Evolutionary conservation across 2,797 vertebrate genomes (phyloP).

Genomic region (Rhinella marina): DNA sequence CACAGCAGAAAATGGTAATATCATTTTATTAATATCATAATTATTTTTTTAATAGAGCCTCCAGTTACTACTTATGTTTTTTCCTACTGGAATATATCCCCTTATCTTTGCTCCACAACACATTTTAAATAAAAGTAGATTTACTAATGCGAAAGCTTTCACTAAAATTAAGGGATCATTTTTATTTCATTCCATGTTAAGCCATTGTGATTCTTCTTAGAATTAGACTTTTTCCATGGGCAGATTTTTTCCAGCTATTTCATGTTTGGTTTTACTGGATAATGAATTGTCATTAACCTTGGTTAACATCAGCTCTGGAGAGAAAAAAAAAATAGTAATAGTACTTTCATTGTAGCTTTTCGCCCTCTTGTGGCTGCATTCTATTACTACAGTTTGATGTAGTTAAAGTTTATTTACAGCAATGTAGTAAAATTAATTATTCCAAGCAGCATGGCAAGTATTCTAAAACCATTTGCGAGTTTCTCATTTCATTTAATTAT

Average conservation of each 20-base stretch:
- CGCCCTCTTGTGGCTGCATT: background rate
- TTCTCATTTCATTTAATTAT: background rate
- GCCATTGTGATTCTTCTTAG: background rate
- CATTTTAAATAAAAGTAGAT: background rate
- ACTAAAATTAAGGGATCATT: background rate
- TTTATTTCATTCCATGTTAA: background rate
- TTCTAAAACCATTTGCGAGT: background rate
- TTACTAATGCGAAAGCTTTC: background rate
- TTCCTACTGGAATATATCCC: background rate
- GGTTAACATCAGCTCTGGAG: constrained; percentile 23
- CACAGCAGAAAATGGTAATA: background rate
- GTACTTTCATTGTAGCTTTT: background rate
- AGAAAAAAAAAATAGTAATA: background rate
- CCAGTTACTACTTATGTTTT: background rate
- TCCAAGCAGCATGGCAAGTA: background rate
- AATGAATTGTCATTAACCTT: constrained; percentile 44
- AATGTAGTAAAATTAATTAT: background rate
- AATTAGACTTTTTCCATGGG: constrained; percentile 25
- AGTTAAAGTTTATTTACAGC: background rate
- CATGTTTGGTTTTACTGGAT: constrained; percentile 31
- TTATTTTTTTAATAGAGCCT: background rate
- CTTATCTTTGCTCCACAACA: background rate
- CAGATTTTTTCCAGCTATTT: background rate
- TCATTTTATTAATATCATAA: background rate
- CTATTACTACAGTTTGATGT: background rate